phyloP scores from a whole-genome alignment of 2,797 vertebrate genomes.

The Pseudochromis fuscus region DNA sequence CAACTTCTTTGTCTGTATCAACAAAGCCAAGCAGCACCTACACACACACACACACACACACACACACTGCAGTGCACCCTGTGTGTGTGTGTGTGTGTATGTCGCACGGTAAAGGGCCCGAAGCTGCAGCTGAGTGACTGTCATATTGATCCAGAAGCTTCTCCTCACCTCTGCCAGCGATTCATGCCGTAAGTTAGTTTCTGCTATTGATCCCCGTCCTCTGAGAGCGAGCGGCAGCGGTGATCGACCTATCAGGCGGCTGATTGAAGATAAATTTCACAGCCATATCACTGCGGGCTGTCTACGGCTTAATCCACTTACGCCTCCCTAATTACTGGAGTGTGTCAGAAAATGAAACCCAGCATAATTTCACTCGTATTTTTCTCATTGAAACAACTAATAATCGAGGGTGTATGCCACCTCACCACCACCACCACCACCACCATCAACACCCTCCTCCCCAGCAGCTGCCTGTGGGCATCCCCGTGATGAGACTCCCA shows the following conservation, averaged over 20 bases:
- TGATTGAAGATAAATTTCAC: slow-evolving; percentile 62
- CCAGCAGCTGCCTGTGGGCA: slow-evolving; percentile 36
- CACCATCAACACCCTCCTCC: not conserved
- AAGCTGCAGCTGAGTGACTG: slow-evolving; percentile 48
- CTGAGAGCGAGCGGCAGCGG: slow-evolving; percentile 16
- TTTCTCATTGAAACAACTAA: slow-evolving; percentile 17
- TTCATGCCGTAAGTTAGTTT: slow-evolving; percentile 40
- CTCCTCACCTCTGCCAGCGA: slow-evolving; percentile 47
- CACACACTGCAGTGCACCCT: not conserved
- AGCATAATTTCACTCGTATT: slow-evolving; percentile 40
- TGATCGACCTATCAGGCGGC: slow-evolving; percentile 51
- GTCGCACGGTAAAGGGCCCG: slow-evolving; percentile 13
- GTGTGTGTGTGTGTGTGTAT: slow-evolving; percentile 21
- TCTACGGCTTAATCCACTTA: slow-evolving; percentile 62
- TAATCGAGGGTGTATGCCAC: not conserved
- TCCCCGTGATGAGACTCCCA: slow-evolving; percentile 66
- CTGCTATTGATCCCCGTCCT: slow-evolving; percentile 60
- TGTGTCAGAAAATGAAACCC: slow-evolving; percentile 49
- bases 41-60: slow-evolving; percentile 12
- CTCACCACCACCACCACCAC: not conserved
- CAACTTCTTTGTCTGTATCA: slow-evolving; percentile 25
- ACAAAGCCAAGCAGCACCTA: not conserved
- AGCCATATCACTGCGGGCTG: slow-evolving; percentile 30
- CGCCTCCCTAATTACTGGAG: slow-evolving; percentile 67
- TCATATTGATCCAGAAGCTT: slow-evolving; percentile 61